Conservation (phyloP, 2,797 vertebrate genomes). For the Pyrocephalus nanus region DNA sequence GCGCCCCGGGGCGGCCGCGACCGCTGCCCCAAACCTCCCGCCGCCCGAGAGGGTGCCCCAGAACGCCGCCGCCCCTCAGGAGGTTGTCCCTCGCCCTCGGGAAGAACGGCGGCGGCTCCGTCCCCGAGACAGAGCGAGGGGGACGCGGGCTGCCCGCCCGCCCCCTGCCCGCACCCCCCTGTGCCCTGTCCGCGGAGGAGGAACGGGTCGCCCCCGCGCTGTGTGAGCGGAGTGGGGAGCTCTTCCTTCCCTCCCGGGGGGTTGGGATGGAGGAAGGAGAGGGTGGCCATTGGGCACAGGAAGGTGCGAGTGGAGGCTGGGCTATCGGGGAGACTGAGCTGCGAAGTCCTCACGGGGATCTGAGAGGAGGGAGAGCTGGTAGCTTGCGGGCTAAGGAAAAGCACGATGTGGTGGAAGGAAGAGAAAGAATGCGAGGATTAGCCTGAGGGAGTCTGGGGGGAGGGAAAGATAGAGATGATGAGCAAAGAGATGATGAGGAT, state of each 20-base stretch:
- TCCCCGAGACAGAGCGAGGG: accelerated
- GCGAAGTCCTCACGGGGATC: not conserved
- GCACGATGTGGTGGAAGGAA: not conserved
- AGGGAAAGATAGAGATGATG: too few species aligned
- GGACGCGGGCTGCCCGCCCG: too few species aligned
- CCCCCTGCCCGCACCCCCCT: too few species aligned
- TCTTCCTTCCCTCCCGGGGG: accelerated
- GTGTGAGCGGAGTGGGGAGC: not conserved
- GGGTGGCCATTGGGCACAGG: accelerated
- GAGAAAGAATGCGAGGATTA: not conserved
- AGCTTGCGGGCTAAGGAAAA: accelerated
- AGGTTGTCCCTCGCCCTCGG: not conserved
- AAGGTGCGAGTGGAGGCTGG: not conserved
- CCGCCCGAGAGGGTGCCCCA: accelerated
- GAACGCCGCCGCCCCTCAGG: not conserved
- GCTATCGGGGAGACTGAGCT: not conserved
- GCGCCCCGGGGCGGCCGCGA: not conserved
- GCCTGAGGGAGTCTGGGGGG: accelerated
- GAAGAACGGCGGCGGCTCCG: not conserved
- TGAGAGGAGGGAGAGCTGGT: not conserved
- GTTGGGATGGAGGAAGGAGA: not conserved
- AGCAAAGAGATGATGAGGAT: not conserved
- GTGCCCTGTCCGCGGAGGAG: not conserved
- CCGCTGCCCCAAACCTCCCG: too few species aligned
- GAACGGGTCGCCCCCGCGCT: too few species aligned